Evolutionary conservation across 2,888 invertebrate species (phyloP), one percentile per base, ranked within the genome.

Genomic region (Azorinus chamasolen): DNA sequence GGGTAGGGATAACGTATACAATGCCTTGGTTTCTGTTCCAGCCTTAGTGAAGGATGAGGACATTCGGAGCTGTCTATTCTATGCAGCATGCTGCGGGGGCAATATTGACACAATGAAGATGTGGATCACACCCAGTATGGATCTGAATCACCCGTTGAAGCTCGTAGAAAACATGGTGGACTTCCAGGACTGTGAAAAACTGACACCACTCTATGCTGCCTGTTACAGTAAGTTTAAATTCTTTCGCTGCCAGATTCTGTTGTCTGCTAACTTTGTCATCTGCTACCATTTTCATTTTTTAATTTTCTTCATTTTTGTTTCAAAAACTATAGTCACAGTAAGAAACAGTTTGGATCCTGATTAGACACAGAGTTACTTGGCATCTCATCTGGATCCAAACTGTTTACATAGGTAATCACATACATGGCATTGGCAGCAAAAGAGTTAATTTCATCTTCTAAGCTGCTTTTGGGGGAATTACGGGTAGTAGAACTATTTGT

Each of bases 41-140:
- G 88, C 63, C 10, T 46, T 83, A 53, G 77, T 87, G 18, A 84
- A 79, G 37, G 71, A 83, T 41, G 72, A 71, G n/a, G 75, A 80
- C 24, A 78, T 83, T 0, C 66, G 84, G 12, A 82, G 77, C 24
- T 79, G 79, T 46, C 63, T 89, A 43, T 59, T 88, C 41, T 86
- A 86, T 71, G 87, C 85, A 1, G 86, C 88, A 22, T 89, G 89
- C 71, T 45, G 76, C 3, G 84, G 87, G 5, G 89, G 89, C 27
- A 79, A 81, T 61, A 24, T 80, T 12, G 69, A 77, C 3, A 72
- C 83, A 6, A 83, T 85, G 20, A 80, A 80, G 48, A 62, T 70
- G 43, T 88, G 87, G 86, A 48, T 84, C 8, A 61, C 68, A 32
- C 85, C 87, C 2, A 65, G 75, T 2, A 71, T 87, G 59, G 76